Conservation (phyloP, 2,113 vertebrate species). For the Thomomys bottae region DNA sequence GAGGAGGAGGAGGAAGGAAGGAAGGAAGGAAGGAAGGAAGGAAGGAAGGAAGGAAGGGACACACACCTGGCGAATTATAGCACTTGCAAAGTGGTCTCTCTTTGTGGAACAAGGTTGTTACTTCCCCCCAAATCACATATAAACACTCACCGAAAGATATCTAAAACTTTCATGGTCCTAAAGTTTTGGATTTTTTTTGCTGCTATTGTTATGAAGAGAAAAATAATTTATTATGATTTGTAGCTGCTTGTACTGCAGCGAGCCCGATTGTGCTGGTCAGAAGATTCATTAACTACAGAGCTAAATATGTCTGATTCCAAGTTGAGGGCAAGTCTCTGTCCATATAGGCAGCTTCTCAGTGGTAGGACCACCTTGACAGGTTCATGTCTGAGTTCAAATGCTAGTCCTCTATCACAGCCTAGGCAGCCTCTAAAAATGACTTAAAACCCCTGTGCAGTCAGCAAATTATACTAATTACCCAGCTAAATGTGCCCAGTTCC, state of each 20-base stretch:
- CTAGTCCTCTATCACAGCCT: not conserved
- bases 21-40: no score
- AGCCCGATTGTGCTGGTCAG: not conserved
- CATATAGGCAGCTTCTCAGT: not conserved
- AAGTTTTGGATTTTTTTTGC: not conserved
- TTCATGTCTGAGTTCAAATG: not conserved
- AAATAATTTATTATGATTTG: conserved; percentile 67
- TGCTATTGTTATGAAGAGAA: conserved; percentile 56
- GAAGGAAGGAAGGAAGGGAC: no score
- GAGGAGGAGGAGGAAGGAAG: no score
- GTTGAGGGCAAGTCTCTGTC: not conserved
- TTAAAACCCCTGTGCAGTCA: not conserved
- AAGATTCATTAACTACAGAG: not conserved
- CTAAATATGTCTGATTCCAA: not conserved
- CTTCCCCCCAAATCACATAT: conserved; percentile 45
- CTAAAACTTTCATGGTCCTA: not conserved
- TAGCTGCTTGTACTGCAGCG: conserved; percentile 38
- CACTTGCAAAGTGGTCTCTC: not conserved
- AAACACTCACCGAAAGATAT: not conserved
- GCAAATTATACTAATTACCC: no score
- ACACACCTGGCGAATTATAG: conserved; percentile 18
- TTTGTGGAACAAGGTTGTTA: conserved; percentile 33
- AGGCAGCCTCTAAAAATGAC: not conserved
- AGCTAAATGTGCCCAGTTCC: no score
- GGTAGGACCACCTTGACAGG: not conserved